Base-by-base conservation (phyloP, 2,113 vertebrate species). In the Siniperca knerii region DNA sequence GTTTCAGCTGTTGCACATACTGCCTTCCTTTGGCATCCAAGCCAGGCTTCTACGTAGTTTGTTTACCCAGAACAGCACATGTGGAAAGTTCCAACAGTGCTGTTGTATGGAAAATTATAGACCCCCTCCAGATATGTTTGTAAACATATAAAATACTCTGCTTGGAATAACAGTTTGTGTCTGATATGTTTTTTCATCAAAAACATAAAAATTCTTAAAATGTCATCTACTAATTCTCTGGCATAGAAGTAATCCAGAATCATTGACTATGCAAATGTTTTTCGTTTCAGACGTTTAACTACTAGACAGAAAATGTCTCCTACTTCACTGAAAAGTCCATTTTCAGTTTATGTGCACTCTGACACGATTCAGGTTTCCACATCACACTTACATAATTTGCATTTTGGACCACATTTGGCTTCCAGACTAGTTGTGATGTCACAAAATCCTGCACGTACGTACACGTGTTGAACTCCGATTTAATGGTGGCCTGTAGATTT, bases 1-100 rank as follows among this genome's bases (percentile, higher is more conserved):
- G 10, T 50, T 10, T n/a, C 68, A 67, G 61, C 79, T 81, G 78
- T 44, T 70, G 21, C 55, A 33, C 29, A 58, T 33, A n/a, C 40
- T 46, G 35, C 46, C n/a, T 50, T 66, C 33, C 20, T 66, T 65
- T 69, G 76, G 20, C 29, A 65, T 23, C 65, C 16, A 15, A 15
- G 25, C 21, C 48, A 40, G 58, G 4, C 25, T 57, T 21, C 52
- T 60, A 7, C 9, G 11, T 44, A 44, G 50, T 42, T 44, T 82
- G 73, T 67, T 71, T 25, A 61, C 60, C 37, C 8, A 58, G 15
- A 77, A 68, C 57, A 55, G 35, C 6, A 44, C 20, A 23, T 46
- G 69, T 69, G 70, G 70, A 50, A 72, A 52, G 46, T 62, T 76
- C 15, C 4, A 52, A 69, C 25, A 21, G 21, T 42, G 66, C 25